These are phyloP conservation scores for Archips xylosteana DNA, from an alignment of 2,888 invertebrate species.

Conservation along the genomic window DNA sequence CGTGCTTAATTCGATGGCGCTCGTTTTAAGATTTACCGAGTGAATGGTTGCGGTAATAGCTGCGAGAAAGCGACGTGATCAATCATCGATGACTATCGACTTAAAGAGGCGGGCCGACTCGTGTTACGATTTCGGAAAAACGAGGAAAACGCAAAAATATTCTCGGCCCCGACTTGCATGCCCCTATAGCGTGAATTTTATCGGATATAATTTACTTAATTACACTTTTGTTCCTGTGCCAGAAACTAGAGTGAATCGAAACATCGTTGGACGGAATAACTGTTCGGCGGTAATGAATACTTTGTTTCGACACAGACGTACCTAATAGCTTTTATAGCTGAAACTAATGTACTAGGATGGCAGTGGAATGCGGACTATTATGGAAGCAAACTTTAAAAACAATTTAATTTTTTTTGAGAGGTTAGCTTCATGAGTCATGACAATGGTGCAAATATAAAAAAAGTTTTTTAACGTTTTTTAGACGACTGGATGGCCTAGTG, in stretches of 20 bases:
- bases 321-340: conserved; percentile 9
- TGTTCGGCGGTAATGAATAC: conserved; percentile 38
- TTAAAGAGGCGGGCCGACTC: conserved; percentile 24
- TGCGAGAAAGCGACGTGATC: conserved; percentile 58
- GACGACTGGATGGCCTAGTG: too few relatives aligned
- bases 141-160: conserved; percentile 20
- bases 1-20: conserved; percentile 51
- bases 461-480: too few relatives aligned
- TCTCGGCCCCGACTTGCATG: conserved; percentile 11
- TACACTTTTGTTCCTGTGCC: conserved; percentile 39
- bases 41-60: conserved; percentile 63
- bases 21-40: conserved; percentile 62
- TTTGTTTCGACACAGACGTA: conserved; percentile 27
- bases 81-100: conserved; percentile 65
- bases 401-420: too few relatives aligned
- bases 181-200: conserved; percentile 14
- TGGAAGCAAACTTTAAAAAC: neutral
- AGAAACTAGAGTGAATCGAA: conserved; percentile 39
- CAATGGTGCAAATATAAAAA: too few relatives aligned
- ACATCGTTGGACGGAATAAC: conserved; percentile 27
- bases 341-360: neutral
- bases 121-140: conserved; percentile 25
- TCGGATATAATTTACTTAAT: conserved; percentile 41
- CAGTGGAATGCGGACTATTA: neutral
- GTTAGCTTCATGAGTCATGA: too few relatives aligned